phyloP scores from a whole-genome alignment of 2,888 invertebrate genomes.

The Ligdia adustata region DNA sequence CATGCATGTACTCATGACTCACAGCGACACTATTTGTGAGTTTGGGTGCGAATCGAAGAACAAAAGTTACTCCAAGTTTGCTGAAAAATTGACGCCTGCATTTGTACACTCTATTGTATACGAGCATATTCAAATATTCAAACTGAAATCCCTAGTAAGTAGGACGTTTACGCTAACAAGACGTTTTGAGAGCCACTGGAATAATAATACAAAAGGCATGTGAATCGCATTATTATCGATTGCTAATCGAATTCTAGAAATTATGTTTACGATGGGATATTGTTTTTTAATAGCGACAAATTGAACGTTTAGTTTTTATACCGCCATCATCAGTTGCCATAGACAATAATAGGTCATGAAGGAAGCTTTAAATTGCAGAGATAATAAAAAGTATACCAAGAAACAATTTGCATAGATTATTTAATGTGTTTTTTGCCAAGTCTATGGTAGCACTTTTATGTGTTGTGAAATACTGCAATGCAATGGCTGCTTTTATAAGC shows the following conservation, averaged over 20 bases:
- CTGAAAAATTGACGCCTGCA: too few relatives aligned
- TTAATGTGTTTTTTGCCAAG: not conserved
- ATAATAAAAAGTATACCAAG: conserved; percentile 4
- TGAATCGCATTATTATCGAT: conserved; percentile 36
- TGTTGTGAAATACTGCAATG: too few relatives aligned
- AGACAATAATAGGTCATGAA: conserved; percentile 12
- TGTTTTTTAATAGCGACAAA: conserved; percentile 44
- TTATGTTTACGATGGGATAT: conserved; percentile 51
- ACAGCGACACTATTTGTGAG: too few relatives aligned
- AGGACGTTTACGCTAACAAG: too few relatives aligned
- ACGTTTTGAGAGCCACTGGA: conserved; percentile 32
- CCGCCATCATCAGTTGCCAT: not conserved
- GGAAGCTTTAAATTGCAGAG: conserved; percentile 14
- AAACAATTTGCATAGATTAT: not conserved
- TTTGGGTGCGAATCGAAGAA: too few relatives aligned
- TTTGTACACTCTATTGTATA: too few relatives aligned
- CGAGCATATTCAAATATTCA: too few relatives aligned
- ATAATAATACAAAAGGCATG: conserved; percentile 18
- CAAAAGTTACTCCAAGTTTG: too few relatives aligned
- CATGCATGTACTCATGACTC: too few relatives aligned
- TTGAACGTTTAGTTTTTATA: conserved; percentile 36
- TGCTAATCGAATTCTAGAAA: conserved; percentile 50
- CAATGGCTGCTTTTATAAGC: too few relatives aligned
- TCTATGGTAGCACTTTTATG: too few relatives aligned
- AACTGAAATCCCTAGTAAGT: too few relatives aligned